Percentiles rank a stretch among this genome's conserved stretches.
Conservation (phyloP, 1,140 invertebrate species). For the Bemisia tabaci region DNA sequence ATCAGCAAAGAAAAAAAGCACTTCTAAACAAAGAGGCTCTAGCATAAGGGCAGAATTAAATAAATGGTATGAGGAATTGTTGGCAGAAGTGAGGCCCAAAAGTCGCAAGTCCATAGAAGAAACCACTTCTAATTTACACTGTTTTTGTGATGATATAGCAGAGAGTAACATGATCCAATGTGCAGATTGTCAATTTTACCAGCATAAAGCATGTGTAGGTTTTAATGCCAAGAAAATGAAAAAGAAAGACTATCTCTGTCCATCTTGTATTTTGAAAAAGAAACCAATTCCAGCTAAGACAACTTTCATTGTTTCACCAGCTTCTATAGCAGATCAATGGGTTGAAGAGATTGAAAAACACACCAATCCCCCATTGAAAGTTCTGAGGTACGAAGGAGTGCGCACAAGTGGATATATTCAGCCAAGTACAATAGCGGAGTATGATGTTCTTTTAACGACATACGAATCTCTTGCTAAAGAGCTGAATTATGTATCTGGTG, state of each 20-base stretch:
- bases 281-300: conserved; percentile 38
- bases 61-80: too few relatives aligned
- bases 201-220: conserved; percentile 46
- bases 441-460: conserved; percentile 61
- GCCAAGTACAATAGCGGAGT: conserved; percentile 44
- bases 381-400: conserved; percentile 43
- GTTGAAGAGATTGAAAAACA: conserved; percentile 51
- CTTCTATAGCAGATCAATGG: conserved; percentile 56
- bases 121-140: too few relatives aligned
- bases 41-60: too few relatives aligned
- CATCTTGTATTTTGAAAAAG: conserved; percentile 43
- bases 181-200: conserved; percentile 38
- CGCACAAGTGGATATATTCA: conserved; percentile 44
- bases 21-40: too few relatives aligned
- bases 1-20: too few relatives aligned
- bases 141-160: too few relatives aligned
- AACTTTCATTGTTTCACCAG: conserved; percentile 62
- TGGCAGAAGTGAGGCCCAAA: too few relatives aligned
- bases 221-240: conserved; percentile 32
- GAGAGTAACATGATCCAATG: conserved; percentile 34
- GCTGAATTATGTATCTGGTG: conserved; percentile 34
- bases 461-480: conserved; percentile 44
- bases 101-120: too few relatives aligned
- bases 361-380: conserved; percentile 35
- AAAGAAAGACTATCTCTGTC: conserved; percentile 34